Evolutionary conservation across 2,888 invertebrate species (phyloP), one percentile per base, ranked within the genome.

Genomic region (Ptilodon capucinus): DNA sequence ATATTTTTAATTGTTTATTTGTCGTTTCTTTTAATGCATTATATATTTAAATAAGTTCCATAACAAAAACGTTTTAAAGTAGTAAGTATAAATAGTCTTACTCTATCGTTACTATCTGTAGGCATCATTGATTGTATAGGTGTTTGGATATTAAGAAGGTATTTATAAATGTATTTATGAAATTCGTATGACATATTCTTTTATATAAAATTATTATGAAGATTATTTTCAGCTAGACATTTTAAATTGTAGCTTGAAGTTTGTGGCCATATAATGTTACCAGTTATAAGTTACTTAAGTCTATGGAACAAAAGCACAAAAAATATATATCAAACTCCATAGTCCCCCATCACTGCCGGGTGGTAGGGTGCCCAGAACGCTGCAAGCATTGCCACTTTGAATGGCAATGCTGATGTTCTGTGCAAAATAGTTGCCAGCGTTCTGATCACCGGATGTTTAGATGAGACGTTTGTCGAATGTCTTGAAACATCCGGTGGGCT

Each of bases 81-180:
- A 84, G 72, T 81, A 84, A 83, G 86, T 88, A 89, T 90, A 90
- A 87, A 90, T 89, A 89, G 82, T 71, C 90, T 90, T 89, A 91
- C 59, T 72, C 82, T 90, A 88, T 81, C 74, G 74, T 80, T 82
- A 88, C 73, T 76, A 79, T 11, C 85, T 85, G 87, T 80, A 76
- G 71, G 75, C 81, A 79, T 79, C 69, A 74, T 76, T 71, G 77
- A 79, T 72, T 82, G 82, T 78, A 75, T 82, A 82, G 73, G 76
- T 81, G 79, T 76, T 72, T 66, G 80, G 74, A 76, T 84, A 86
- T 73, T 70, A 77, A 73, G 69, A 74, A 72, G 71, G 74, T 74
- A 74, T n/a, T n/a, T n/a, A n/a, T 72, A 46, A 44, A 62, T 36
- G 46, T 75, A 63, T 62, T 66, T 66, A 62, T 67, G 55, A 60